These are phyloP conservation scores for Pedetes capensis DNA, from an alignment of 2,113 vertebrate species.

Conservation along the genomic window DNA sequence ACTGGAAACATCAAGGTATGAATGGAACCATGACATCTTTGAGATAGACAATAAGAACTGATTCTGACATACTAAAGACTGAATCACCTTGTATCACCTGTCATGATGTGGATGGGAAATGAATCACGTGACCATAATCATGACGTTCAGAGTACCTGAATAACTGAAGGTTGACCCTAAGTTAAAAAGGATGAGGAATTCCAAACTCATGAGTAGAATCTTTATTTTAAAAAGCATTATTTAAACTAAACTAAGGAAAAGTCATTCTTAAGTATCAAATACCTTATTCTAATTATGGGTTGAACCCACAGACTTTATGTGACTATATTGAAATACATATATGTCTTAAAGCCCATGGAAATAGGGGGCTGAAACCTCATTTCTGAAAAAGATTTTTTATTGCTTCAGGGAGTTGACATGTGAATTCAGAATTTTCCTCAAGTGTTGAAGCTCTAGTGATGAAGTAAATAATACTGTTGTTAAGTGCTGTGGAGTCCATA, in stretches of 20 bases:
- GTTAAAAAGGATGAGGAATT: neutral
- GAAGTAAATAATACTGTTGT: neutral
- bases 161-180: neutral
- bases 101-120: too few relatives aligned
- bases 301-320: neutral
- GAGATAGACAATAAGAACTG: neutral
- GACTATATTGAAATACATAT: neutral
- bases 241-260: neutral
- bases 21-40: neutral
- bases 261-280: neutral
- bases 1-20: neutral
- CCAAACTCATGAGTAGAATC: neutral
- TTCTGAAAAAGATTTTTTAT: neutral
- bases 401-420: neutral
- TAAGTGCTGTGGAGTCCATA: too few relatives aligned
- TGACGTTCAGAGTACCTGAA: neutral
- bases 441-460: neutral
- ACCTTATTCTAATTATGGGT: neutral
- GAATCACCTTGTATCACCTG: rapidly evolving
- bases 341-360: neutral
- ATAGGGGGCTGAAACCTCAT: neutral
- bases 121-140: too few relatives aligned
- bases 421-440: neutral
- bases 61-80: neutral
- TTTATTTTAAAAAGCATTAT: neutral